These are phyloP conservation scores for Drosophila mayaguana DNA, from an alignment of 2,888 invertebrate genomes.

Conservation along the genomic window DNA sequence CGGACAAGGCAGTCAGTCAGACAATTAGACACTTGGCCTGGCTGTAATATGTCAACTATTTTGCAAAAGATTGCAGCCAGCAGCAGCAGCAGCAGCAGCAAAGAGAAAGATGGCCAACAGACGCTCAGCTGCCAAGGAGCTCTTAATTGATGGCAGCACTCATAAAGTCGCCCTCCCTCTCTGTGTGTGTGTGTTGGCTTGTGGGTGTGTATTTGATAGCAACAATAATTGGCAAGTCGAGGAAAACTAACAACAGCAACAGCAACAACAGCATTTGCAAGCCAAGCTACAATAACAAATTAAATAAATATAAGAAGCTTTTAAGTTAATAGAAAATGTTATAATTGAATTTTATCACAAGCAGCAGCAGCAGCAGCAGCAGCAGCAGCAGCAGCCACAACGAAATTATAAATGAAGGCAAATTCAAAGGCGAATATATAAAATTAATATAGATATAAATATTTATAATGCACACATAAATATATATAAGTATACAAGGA, in stretches of 20 bases:
- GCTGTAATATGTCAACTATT: constrained; percentile 27
- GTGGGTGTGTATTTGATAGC: constrained; percentile 25
- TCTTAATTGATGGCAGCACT: constrained; percentile 58
- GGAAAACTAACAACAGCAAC: constrained; percentile 28
- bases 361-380: neutral
- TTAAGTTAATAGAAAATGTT: constrained; percentile 74
- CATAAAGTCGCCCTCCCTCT: constrained; percentile 7
- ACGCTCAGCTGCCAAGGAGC: constrained; percentile 5
- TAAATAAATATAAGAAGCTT: constrained; percentile 80
- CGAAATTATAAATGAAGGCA: constrained; percentile 21
- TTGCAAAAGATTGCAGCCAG: constrained; percentile 6
- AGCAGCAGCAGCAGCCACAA: constrained; percentile 22
- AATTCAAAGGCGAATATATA: constrained; percentile 12
- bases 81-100: no score
- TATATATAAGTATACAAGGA: no score
- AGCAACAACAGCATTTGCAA: constrained; percentile 9
- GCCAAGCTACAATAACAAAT: constrained; percentile 67
- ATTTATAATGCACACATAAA: no score
- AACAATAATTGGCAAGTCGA: constrained; percentile 38
- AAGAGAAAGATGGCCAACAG: neutral
- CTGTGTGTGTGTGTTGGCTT: neutral
- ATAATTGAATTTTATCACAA: constrained; percentile 70
- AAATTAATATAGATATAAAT: neutral
- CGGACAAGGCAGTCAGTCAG: constrained; percentile 11
- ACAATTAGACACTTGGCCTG: constrained; percentile 16